These are phyloP conservation scores for Psix sp. DNA, from an alignment of 1,140 invertebrate genomes.

Conservation along the genomic window DNA sequence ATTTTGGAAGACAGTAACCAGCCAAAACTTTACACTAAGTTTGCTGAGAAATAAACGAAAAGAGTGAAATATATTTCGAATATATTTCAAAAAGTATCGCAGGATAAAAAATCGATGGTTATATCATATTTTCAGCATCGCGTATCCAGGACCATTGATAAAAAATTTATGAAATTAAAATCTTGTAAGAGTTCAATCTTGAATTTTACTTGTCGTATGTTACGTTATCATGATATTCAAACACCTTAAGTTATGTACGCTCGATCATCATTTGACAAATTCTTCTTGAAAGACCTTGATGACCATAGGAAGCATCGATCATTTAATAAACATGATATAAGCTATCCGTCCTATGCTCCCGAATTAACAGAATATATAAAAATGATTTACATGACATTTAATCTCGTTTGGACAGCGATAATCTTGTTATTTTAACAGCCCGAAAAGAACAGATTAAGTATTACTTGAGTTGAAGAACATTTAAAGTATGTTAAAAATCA, in stretches of 20 bases:
- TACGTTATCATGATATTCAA: not conserved
- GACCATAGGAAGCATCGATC: not conserved
- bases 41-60: not conserved
- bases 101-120: not conserved
- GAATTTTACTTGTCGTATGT: not conserved
- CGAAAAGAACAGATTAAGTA: not conserved
- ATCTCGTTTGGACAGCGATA: not conserved
- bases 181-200: not conserved
- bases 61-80: not conserved
- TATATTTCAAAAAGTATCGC: not conserved
- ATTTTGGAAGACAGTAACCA: not conserved
- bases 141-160: not conserved
- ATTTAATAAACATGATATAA: not conserved
- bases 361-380: not conserved
- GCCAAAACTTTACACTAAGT: not conserved
- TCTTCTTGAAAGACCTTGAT: not conserved
- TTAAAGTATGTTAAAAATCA: not conserved
- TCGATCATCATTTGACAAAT: not conserved
- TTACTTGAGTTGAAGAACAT: not conserved
- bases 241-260: not conserved
- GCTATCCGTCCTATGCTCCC: not conserved
- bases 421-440: not conserved
- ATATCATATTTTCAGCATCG: conserved; percentile 6
- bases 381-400: not conserved
- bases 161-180: not conserved